These are phyloP conservation scores for Poeciliopsis retropinna DNA, from an alignment of 2,113 vertebrate species.

Conservation along the genomic window DNA sequence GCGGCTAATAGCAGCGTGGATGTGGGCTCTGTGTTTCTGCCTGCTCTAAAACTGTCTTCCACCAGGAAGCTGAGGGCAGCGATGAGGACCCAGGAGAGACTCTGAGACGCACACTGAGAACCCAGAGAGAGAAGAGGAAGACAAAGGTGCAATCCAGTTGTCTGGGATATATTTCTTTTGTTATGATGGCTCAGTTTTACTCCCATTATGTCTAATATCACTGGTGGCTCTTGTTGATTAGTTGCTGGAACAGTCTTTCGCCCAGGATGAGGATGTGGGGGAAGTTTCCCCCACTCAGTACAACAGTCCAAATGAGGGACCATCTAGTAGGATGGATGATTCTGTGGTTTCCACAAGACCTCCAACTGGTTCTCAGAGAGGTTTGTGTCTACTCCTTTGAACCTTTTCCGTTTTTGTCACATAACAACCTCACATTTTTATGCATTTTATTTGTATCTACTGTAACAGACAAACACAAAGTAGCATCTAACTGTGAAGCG, in stretches of 20 bases:
- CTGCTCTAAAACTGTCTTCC: constrained; percentile 12
- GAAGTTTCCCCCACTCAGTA: constrained; percentile 35
- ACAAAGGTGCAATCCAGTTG: constrained; percentile 67
- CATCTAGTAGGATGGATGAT: constrained; percentile 19
- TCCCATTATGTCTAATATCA: background rate
- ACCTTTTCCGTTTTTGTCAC: background rate
- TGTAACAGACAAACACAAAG: background rate
- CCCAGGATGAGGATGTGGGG: constrained; percentile 46
- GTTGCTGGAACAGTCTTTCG: constrained; percentile 63
- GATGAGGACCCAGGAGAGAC: constrained; percentile 70
- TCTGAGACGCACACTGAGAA: constrained; percentile 63
- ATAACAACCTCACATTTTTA: background rate
- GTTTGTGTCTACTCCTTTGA: constrained; percentile 39
- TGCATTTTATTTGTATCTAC: no score
- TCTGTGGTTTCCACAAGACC: constrained; percentile 28
- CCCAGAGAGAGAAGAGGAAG: constrained; percentile 72
- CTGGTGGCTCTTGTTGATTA: constrained; percentile 16
- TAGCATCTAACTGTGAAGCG: background rate
- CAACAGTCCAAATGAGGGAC: constrained; percentile 30
- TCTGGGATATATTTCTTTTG: background rate
- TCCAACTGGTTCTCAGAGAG: constrained; percentile 46
- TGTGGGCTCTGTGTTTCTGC: background rate
- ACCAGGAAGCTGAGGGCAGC: constrained; percentile 70
- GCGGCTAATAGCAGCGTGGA: background rate
- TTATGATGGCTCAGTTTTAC: background rate